Conservation (phyloP, 2,113 vertebrate genomes). For the Hippocampus zosterae region DNA sequence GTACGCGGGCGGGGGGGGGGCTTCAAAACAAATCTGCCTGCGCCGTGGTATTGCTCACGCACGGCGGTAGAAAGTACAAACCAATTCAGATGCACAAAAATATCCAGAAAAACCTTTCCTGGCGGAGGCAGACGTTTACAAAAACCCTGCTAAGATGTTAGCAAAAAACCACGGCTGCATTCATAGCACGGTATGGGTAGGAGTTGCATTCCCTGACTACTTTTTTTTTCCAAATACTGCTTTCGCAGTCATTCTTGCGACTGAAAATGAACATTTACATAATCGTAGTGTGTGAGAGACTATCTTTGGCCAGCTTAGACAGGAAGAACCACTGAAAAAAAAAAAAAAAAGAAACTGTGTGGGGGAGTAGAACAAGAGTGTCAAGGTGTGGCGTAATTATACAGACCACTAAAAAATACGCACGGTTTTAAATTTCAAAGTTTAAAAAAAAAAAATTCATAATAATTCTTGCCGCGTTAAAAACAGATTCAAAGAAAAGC, state of each 20-base stretch:
- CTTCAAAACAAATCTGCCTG: slow-evolving; percentile 44
- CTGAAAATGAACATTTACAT: slow-evolving; percentile 84
- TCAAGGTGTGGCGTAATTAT: slow-evolving; percentile 29
- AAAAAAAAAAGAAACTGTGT: slow-evolving; percentile 55
- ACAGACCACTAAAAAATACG: slow-evolving; percentile 37
- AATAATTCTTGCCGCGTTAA: slow-evolving; percentile 67
- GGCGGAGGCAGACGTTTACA: slow-evolving; percentile 55
- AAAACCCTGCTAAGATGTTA: slow-evolving; percentile 63
- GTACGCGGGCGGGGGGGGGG: slow-evolving; percentile 84
- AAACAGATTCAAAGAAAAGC: slow-evolving; percentile 30
- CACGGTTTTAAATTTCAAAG: slow-evolving; percentile 59
- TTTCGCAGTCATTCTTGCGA: slow-evolving; percentile 61
- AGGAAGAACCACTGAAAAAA: slow-evolving; percentile 91
- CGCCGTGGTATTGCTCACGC: slow-evolving; percentile 47
- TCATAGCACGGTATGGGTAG: slow-evolving; percentile 54
- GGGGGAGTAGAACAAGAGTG: slow-evolving; percentile 51
- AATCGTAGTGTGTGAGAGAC: slow-evolving; percentile 71
- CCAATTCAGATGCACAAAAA: slow-evolving; percentile 39
- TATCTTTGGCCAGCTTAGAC: slow-evolving; percentile 99
- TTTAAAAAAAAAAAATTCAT: slow-evolving; percentile 32
- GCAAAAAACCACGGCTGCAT: slow-evolving; percentile 44
- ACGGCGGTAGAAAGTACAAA: slow-evolving; percentile 41
- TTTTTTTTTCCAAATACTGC: slow-evolving; percentile 39
- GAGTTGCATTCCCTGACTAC: slow-evolving; percentile 52
- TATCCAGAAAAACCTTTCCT: slow-evolving; percentile 32